phyloP scores from a whole-genome alignment of 1,140 invertebrate species.

The Scaptodrosophila lebanonensis region DNA sequence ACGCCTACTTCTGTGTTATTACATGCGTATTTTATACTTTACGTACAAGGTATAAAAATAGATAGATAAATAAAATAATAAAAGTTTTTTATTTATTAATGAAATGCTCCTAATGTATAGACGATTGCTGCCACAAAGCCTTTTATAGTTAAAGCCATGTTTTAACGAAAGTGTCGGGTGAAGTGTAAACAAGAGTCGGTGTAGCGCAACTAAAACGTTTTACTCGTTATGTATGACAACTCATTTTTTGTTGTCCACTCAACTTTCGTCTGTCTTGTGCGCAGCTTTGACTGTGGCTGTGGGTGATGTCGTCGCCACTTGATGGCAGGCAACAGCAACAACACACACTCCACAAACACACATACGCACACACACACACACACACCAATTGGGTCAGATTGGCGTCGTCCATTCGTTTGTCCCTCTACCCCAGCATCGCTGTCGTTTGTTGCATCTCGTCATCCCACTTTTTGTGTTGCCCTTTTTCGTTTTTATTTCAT shows the following conservation, averaged over 20 bases:
- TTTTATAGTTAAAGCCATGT: too few relatives aligned
- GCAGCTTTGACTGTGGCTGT: constrained; percentile 23
- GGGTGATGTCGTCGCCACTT: constrained; percentile 60
- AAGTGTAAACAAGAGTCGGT: too few relatives aligned
- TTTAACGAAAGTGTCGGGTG: too few relatives aligned
- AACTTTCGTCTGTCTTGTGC: too few relatives aligned
- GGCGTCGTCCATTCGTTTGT: constrained; percentile 22
- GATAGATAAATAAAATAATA: too few relatives aligned
- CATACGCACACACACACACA: constrained; percentile 30
- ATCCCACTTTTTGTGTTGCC: constrained; percentile 7
- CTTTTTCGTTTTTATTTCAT: constrained; percentile 15
- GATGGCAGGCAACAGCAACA: constrained; percentile 28
- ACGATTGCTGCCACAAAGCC: too few relatives aligned
- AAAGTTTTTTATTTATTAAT: too few relatives aligned
- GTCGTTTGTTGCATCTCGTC: constrained; percentile 8
- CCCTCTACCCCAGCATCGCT: too few relatives aligned
- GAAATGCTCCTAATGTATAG: too few relatives aligned
- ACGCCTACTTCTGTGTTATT: too few relatives aligned
- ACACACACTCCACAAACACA: constrained; percentile 16
- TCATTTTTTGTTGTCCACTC: constrained; percentile 46
- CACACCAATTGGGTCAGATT: constrained; percentile 63
- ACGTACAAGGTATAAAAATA: too few relatives aligned
- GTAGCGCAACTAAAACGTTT: not conserved
- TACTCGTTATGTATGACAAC: constrained; percentile 55
- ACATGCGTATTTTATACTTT: too few relatives aligned